phyloP scores from a whole-genome alignment of 2,113 vertebrate species.

The Oncorhynchus gorbuscha region DNA sequence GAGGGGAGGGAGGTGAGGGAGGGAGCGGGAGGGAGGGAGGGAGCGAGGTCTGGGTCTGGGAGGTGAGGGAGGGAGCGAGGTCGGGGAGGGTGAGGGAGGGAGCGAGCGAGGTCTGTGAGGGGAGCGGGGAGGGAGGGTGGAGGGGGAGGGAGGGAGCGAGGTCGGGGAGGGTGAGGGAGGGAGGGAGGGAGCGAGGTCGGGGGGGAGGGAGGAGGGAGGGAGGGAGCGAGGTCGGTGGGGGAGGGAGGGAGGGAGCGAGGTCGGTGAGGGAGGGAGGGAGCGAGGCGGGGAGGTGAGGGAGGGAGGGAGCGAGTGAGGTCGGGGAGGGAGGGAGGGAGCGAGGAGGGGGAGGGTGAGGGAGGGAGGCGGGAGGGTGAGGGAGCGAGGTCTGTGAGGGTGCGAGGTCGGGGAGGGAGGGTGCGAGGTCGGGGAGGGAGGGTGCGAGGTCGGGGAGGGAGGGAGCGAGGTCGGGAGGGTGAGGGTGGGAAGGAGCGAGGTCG shows the following conservation, averaged over 20 bases:
- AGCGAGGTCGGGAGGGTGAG: constrained; percentile 8
- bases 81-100: background rate
- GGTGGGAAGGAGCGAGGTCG: background rate
- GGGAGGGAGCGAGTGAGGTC: constrained; percentile 3
- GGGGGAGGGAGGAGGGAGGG: too few relatives aligned
- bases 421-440: background rate
- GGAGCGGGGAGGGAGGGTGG: too few relatives aligned
- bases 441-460: background rate
- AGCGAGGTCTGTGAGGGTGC: too few relatives aligned
- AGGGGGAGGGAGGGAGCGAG: background rate
- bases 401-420: too few relatives aligned
- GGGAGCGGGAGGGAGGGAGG: too few relatives aligned
- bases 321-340: background rate
- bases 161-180: too few relatives aligned
- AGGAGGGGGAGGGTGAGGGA: constrained; percentile 28
- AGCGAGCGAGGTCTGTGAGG: too few relatives aligned
- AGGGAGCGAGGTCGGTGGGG: background rate
- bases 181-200: background rate
- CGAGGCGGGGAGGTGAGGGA: background rate
- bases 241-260: background rate
- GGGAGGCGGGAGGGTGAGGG: background rate
- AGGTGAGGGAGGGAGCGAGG: background rate
- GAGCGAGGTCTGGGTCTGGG: background rate
- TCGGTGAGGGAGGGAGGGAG: background rate
- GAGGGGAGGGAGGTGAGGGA: constrained; percentile 3